These are phyloP conservation scores for Columba guinea DNA, from an alignment of 2,797 vertebrate species.

Conservation along the genomic window DNA sequence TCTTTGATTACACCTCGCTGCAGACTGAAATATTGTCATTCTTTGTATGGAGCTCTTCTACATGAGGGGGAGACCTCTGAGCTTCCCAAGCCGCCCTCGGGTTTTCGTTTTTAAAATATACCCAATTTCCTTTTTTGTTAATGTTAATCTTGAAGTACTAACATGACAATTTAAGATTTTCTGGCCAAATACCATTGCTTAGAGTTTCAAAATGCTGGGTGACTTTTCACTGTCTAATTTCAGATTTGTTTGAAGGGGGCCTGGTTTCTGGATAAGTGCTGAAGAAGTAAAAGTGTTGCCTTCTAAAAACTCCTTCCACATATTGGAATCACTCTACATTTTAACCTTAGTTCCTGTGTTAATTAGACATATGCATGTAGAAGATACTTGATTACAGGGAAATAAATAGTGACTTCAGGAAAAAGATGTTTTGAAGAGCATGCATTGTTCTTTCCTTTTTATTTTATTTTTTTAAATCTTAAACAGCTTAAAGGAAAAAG, in stretches of 20 bases:
- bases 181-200: not conserved
- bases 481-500: not conserved
- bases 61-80: not conserved
- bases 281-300: not conserved
- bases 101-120: not conserved
- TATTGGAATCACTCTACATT: not conserved
- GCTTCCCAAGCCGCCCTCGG: not conserved
- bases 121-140: not conserved
- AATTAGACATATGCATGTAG: not conserved
- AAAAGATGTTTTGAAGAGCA: not conserved
- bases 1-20: constrained; percentile 16
- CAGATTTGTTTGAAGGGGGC: not conserved
- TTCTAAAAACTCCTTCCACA: not conserved
- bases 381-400: not conserved
- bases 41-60: not conserved
- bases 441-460: not conserved
- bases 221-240: not conserved
- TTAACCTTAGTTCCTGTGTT: not conserved
- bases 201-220: not conserved
- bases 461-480: not conserved
- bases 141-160: not conserved
- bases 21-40: not conserved
- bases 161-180: not conserved
- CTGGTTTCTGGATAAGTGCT: not conserved
- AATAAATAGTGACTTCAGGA: not conserved